These are phyloP conservation scores for Rhizoglyphus robini DNA, from an alignment of 1,140 invertebrate species.

Conservation along the genomic window DNA sequence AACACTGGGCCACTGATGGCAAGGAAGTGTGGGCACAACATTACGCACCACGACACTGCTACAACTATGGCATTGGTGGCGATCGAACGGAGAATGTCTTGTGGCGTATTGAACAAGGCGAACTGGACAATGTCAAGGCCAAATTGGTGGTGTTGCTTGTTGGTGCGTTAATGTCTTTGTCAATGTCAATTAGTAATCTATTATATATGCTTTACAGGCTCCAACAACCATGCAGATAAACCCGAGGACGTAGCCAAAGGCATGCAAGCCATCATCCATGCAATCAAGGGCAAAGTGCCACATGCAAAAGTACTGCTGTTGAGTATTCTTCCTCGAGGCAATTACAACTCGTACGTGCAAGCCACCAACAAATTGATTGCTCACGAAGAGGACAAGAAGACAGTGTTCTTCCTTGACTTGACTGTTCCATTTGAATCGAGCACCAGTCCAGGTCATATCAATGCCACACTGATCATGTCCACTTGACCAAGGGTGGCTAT, in stretches of 20 bases:
- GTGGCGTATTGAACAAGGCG: neutral
- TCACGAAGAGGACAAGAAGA: neutral
- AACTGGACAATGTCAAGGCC: neutral
- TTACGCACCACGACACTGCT: neutral
- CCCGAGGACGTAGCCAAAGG: conserved; percentile 11
- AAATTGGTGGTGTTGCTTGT: neutral
- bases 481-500: neutral
- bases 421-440: neutral
- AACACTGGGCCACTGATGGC: neutral
- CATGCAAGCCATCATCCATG: neutral
- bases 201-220: no score
- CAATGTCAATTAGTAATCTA: no score
- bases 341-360: neutral
- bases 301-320: conserved; percentile 3
- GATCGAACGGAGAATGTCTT: conserved; percentile 8
- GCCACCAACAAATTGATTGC: neutral
- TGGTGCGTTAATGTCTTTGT: no score
- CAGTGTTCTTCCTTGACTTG: conserved; percentile 6
- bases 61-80: conserved; percentile 10
- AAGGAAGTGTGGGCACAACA: conserved; percentile 4
- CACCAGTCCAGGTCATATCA: no score
- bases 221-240: neutral
- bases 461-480: conserved; percentile 1
- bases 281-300: neutral
- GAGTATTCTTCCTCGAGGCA: neutral